Evolutionary conservation across 2,797 vertebrate genomes (phyloP).

Genomic region (Malurus splendens): DNA sequence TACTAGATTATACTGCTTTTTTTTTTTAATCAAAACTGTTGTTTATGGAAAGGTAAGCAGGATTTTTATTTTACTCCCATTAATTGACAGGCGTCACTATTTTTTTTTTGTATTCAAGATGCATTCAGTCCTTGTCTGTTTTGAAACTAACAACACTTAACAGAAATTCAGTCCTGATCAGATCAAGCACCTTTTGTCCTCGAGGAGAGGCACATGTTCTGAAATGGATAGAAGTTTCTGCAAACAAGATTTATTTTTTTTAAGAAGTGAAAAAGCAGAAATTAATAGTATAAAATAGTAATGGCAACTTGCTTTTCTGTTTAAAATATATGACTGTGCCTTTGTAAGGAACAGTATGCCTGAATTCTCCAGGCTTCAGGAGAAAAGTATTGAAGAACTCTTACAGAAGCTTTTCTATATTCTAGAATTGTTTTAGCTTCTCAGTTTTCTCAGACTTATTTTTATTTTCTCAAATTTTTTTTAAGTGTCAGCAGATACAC

Average conservation of each 20-base stretch:
- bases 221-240: not conserved
- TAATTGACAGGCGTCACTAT: constrained; percentile 20
- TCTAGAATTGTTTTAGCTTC: not conserved
- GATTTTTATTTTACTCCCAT: not conserved
- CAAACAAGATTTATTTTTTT: not conserved
- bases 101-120: not conserved
- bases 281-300: not conserved
- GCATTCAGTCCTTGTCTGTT: not conserved
- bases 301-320: not conserved
- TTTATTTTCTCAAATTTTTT: not conserved
- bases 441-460: not conserved
- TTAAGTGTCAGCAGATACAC: not conserved
- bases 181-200: not conserved
- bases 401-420: not conserved
- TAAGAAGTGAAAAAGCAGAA: not conserved
- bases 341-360: not conserved
- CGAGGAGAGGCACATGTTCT: not conserved
- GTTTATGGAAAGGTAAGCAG: not conserved
- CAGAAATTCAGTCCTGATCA: not conserved
- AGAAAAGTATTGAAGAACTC: not conserved
- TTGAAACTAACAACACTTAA: not conserved
- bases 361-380: not conserved
- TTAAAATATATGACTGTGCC: not conserved
- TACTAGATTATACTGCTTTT: not conserved
- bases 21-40: not conserved